A percentile compares a stretch with the other conserved stretches of the same genome.
Conservation (phyloP, 1,140 invertebrate genomes). For the Nylanderia fulva region DNA sequence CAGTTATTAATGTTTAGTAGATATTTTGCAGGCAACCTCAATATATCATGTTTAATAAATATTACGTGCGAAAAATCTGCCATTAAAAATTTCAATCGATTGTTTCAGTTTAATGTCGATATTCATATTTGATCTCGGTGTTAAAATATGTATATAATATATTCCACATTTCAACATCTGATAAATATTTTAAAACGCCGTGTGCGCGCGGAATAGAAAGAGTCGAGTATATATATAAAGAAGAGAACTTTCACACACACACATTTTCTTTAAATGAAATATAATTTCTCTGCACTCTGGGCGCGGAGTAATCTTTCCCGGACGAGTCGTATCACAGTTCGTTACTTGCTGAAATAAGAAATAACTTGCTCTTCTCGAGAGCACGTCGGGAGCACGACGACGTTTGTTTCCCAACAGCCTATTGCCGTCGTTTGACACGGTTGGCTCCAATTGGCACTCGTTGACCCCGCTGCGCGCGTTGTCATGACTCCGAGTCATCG, state of each 20-base stretch:
- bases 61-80: neutral
- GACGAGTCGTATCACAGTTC: neutral
- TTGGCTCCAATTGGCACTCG: conserved; percentile 84
- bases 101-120: neutral
- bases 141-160: neutral
- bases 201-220: too few relatives aligned
- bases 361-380: neutral
- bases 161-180: too few relatives aligned
- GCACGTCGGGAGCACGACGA: conserved; percentile 61
- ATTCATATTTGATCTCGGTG: neutral
- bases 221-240: neutral
- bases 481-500: conserved; percentile 85
- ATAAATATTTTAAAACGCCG: too few relatives aligned
- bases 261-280: neutral
- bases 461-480: conserved; percentile 82
- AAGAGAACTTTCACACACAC: too few relatives aligned
- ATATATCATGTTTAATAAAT: neutral
- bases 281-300: neutral
- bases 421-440: conserved; percentile 83
- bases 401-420: conserved; percentile 84
- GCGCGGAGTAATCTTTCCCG: neutral
- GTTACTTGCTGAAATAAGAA: neutral
- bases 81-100: neutral
- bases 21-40: neutral
- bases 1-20: neutral